Percentiles rank a stretch among this genome's conserved stretches.
Conservation (phyloP, 2,113 vertebrate species). For the Uria lomvia region DNA sequence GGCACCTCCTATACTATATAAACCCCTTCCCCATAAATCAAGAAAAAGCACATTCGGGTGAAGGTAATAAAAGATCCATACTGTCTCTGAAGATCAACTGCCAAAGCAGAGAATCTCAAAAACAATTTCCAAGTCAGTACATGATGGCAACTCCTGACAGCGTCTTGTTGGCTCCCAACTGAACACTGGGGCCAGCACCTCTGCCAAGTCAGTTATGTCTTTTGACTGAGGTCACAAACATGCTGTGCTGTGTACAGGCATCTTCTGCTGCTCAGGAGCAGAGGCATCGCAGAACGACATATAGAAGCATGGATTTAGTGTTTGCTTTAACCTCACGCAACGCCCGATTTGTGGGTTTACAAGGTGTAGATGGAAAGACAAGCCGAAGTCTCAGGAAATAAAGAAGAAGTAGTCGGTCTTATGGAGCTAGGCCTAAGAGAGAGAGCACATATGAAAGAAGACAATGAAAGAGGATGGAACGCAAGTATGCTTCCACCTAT, state of each 20-base stretch:
- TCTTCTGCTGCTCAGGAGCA: neutral
- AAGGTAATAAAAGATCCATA: neutral
- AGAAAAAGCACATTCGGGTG: neutral
- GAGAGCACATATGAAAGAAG: neutral
- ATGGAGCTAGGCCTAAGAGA: neutral
- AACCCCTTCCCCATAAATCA: neutral
- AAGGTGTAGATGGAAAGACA: neutral
- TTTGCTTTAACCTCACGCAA: neutral
- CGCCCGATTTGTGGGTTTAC: neutral
- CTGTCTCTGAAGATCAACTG: neutral
- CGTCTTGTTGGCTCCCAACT: neutral
- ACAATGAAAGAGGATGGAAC: neutral
- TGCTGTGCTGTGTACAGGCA: neutral
- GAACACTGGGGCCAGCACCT: neutral
- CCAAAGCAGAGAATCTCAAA: neutral
- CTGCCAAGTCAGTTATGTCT: neutral
- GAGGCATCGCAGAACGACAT: fast-evolving
- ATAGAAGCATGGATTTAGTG: neutral
- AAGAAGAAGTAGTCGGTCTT: neutral
- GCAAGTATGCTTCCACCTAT: neutral
- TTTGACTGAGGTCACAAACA: neutral
- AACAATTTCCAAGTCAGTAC: neutral
- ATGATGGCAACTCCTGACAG: neutral
- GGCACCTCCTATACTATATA: neutral
- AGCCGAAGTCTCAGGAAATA: neutral